These are phyloP conservation scores for Hydrotaea cyrtoneurina DNA, from an alignment of 2,888 invertebrate genomes.

Conservation along the genomic window DNA sequence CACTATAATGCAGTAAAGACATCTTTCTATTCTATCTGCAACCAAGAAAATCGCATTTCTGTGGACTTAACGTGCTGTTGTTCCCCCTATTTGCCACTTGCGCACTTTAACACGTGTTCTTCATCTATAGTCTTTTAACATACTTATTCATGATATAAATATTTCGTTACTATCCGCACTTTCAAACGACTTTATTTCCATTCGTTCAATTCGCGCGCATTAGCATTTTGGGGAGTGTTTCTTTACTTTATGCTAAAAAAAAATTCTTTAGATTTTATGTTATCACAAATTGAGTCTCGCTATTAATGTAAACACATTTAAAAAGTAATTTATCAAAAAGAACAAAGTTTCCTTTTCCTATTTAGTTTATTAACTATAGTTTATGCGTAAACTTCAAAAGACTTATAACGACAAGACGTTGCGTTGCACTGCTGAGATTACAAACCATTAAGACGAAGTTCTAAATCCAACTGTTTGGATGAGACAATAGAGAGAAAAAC, in stretches of 20 bases:
- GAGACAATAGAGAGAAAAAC: too few species aligned
- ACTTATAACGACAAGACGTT: background rate
- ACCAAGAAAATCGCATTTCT: too few species aligned
- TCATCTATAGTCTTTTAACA: too few species aligned
- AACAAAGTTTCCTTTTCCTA: background rate
- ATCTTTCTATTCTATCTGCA: too few species aligned
- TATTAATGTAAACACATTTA: slow-evolving; percentile 46
- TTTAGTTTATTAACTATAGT: background rate
- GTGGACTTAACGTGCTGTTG: too few species aligned
- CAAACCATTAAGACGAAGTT: too few species aligned
- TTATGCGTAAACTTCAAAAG: background rate
- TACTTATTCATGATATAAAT: too few species aligned
- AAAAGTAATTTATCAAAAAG: slow-evolving; percentile 48
- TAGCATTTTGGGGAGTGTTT: background rate
- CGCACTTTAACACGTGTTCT: too few species aligned
- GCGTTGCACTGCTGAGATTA: background rate
- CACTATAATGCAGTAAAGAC: too few species aligned
- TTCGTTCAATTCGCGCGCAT: background rate
- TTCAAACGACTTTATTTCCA: background rate
- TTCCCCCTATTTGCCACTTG: too few species aligned
- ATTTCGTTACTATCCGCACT: background rate
- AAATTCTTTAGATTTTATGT: background rate
- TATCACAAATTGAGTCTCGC: background rate
- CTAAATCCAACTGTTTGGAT: too few species aligned
- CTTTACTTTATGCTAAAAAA: background rate